These are phyloP conservation scores for Bothrops jararaca DNA, from an alignment of 2,113 vertebrate species.

Conservation along the genomic window DNA sequence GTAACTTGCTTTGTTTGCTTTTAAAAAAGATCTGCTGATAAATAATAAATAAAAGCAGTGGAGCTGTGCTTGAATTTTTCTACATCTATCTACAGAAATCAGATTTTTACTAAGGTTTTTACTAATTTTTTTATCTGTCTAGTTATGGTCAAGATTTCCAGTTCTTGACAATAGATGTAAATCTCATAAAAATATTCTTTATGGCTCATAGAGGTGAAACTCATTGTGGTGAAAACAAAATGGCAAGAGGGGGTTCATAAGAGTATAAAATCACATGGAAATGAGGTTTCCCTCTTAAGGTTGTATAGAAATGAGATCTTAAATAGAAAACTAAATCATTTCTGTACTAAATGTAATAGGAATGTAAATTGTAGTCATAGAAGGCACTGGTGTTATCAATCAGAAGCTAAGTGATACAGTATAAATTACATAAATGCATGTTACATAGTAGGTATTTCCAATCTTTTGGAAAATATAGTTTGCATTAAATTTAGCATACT, in stretches of 20 bases:
- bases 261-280: constrained; percentile 18
- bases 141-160: constrained; percentile 13
- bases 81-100: constrained; percentile 18
- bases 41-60: constrained; percentile 40
- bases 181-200: constrained; percentile 17
- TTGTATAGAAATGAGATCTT: constrained; percentile 21
- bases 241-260: constrained; percentile 17
- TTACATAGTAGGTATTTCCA: not conserved
- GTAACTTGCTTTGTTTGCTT: constrained; percentile 2
- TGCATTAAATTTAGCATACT: not conserved
- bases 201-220: constrained; percentile 3
- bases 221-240: constrained; percentile 24
- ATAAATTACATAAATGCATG: not conserved
- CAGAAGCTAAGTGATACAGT: not conserved
- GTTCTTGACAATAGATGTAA: constrained; percentile 8
- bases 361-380: not conserved
- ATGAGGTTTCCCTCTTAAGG: not conserved
- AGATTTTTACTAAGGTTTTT: constrained; percentile 33
- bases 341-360: not conserved
- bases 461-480: not conserved
- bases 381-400: constrained; percentile 11
- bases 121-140: constrained; percentile 20
- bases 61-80: constrained; percentile 22
- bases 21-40: constrained; percentile 37
- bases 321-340: constrained; percentile 19